Percentiles rank a stretch among this genome's conserved stretches.
Evolutionary conservation across 2,888 invertebrate species (phyloP).

Genomic region (Cosmia pyralina): DNA sequence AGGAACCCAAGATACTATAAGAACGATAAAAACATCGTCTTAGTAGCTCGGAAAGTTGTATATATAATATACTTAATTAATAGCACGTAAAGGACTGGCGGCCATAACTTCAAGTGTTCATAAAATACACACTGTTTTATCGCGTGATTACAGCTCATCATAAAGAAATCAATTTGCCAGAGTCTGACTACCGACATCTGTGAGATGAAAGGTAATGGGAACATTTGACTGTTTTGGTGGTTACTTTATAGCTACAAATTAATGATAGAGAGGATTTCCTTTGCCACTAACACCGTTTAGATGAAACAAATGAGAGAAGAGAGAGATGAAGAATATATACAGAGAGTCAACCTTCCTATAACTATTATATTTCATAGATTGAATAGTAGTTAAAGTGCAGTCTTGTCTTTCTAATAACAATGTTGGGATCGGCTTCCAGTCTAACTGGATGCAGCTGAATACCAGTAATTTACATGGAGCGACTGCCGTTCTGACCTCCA

Average conservation of each 20-base stretch:
- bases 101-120: conserved; percentile 69
- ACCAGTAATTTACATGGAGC: no score
- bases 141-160: conserved; percentile 70
- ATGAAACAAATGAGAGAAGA: no score
- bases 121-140: conserved; percentile 73
- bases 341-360: no score
- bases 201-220: conserved; percentile 30
- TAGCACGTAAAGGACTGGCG: conserved; percentile 56
- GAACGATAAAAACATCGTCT: conserved; percentile 49
- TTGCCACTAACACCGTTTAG: no score
- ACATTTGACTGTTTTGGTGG: neutral
- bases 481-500: no score
- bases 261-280: neutral
- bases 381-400: neutral
- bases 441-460: no score
- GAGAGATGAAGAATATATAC: no score
- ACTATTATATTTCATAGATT: neutral
- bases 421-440: no score
- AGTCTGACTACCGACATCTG: conserved; percentile 49
- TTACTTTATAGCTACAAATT: neutral
- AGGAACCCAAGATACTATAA: conserved; percentile 19
- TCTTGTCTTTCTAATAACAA: neutral
- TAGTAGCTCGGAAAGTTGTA: conserved; percentile 26
- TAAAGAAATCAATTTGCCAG: conserved; percentile 76
- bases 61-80: conserved; percentile 56